Conservation (phyloP, 2,113 vertebrate species). For the Acrocephalus kingi region DNA sequence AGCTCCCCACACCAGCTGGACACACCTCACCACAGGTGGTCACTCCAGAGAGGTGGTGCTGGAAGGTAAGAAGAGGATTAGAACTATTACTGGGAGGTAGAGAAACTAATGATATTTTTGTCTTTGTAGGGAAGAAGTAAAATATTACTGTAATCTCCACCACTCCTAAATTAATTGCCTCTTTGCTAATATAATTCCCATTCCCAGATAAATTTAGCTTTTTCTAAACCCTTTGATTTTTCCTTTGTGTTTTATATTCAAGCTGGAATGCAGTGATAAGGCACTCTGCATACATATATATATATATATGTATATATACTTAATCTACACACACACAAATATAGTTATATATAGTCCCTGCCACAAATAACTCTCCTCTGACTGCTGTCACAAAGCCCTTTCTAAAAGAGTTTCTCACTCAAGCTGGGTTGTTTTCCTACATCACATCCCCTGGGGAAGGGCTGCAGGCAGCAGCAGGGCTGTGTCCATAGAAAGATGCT, state of each 20-base stretch:
- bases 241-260: constrained; percentile 30
- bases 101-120: neutral
- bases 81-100: neutral
- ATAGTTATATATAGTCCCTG: constrained; percentile 48
- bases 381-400: constrained; percentile 41
- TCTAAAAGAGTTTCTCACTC: neutral
- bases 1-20: neutral
- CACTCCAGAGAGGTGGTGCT: neutral
- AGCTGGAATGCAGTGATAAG: constrained; percentile 65
- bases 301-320: neutral
- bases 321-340: constrained; percentile 41
- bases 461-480: neutral
- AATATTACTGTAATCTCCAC: neutral
- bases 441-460: neutral
- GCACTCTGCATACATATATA: neutral
- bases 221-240: constrained; percentile 57
- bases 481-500: neutral
- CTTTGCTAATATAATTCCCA: constrained; percentile 37
- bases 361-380: constrained; percentile 33
- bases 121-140: neutral
- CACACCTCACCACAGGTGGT: neutral
- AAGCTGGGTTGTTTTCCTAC: neutral
- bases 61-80: neutral
- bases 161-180: constrained; percentile 25
- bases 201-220: constrained; percentile 42